Conservation (phyloP, 2,113 vertebrate genomes). For the Cyprinodon brontotheroides region DNA sequence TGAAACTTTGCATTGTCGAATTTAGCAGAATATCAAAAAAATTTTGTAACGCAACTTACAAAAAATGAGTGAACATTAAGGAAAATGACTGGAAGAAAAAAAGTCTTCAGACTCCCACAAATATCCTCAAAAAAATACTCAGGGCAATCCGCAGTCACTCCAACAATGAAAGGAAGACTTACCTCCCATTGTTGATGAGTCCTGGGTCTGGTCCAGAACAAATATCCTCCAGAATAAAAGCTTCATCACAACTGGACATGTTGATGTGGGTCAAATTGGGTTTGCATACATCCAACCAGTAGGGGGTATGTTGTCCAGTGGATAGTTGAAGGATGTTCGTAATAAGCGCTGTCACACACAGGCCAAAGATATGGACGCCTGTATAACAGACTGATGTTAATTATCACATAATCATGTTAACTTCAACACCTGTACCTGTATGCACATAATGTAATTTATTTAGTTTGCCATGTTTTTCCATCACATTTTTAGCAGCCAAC, state of each 20-base stretch:
- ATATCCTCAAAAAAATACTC: constrained; percentile 3
- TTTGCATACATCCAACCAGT: constrained; percentile 97
- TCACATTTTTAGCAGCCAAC: background rate
- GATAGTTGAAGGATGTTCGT: constrained; percentile 96
- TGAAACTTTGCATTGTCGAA: too few species aligned
- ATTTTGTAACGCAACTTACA: too few species aligned
- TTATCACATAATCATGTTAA: background rate
- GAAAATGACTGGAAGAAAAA: background rate
- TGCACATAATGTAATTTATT: too few species aligned
- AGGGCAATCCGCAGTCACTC: background rate
- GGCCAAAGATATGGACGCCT: constrained; percentile 96
- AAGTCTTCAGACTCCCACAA: constrained; percentile 26
- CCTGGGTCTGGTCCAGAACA: constrained; percentile 90
- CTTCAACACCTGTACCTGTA: background rate
- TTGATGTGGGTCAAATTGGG: constrained; percentile 96
- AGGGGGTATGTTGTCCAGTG: constrained; percentile 95
- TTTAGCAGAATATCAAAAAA: too few species aligned
- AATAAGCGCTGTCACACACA: constrained; percentile 95
- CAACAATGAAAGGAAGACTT: constrained; percentile 32
- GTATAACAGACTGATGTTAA: background rate
- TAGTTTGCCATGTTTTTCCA: background rate
- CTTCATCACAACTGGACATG: constrained; percentile 89
- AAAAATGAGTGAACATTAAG: too few species aligned
- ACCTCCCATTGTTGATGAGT: constrained; percentile 95
- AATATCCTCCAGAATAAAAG: constrained; percentile 96